Percentiles rank a stretch among this genome's conserved stretches.
Conservation (phyloP, 2,113 vertebrate species). For the Protomyctophum bolini region DNA sequence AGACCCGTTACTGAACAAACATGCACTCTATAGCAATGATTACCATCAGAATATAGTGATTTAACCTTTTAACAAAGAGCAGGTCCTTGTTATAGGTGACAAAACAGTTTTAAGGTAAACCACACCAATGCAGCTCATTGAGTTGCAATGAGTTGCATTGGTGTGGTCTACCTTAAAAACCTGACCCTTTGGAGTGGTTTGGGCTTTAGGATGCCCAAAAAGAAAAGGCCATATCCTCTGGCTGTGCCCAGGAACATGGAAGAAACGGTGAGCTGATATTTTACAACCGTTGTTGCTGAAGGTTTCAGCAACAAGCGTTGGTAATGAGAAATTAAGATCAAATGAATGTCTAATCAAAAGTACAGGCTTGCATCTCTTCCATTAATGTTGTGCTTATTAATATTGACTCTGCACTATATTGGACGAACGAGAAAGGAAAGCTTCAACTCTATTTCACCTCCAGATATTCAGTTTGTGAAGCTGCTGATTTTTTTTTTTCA, state of each 20-base stretch:
- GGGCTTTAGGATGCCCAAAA: too few species aligned
- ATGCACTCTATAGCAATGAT: too few species aligned
- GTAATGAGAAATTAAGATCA: slow-evolving; percentile 45
- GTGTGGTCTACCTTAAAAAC: too few species aligned
- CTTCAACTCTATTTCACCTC: slow-evolving; percentile 35
- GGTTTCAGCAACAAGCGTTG: slow-evolving; percentile 19
- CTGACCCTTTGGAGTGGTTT: too few species aligned
- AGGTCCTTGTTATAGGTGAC: too few species aligned
- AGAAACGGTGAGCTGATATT: slow-evolving; percentile 16
- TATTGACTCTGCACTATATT: slow-evolving; percentile 23
- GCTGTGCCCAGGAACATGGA: not conserved
- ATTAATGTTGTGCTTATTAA: slow-evolving; percentile 43
- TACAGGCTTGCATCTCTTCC: slow-evolving; percentile 1
- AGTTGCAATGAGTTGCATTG: too few species aligned
- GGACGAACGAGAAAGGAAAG: slow-evolving; percentile 21
- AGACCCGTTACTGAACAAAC: too few species aligned
- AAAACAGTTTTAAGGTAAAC: too few species aligned
- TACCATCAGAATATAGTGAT: too few species aligned
- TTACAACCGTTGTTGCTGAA: slow-evolving; percentile 45
- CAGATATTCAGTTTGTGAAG: slow-evolving; percentile 48
- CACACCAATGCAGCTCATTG: too few species aligned
- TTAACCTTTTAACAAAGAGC: too few species aligned
- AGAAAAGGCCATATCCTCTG: too few species aligned
- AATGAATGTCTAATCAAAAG: slow-evolving; percentile 42
- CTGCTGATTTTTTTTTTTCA: slow-evolving; percentile 40